These are phyloP conservation scores for Xylota segnis DNA, from an alignment of 2,888 invertebrate genomes.

Conservation along the genomic window DNA sequence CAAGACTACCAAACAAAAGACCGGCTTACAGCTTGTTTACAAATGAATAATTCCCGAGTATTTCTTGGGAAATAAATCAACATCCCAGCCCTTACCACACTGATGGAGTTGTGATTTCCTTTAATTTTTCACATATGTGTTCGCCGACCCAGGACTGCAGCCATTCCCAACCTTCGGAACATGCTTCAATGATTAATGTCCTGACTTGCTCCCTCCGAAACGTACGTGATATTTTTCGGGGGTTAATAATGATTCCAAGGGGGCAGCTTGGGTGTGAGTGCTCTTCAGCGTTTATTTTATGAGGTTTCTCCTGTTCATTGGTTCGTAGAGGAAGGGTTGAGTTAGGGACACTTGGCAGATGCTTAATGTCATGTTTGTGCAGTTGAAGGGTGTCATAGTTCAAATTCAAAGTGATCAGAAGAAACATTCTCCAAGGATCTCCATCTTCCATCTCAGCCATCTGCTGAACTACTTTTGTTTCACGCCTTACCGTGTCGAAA, in stretches of 20 bases:
- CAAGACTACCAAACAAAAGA: slow-evolving; percentile 4
- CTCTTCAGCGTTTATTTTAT: not conserved
- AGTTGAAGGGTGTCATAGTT: too few relatives aligned
- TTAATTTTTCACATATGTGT: slow-evolving; percentile 17
- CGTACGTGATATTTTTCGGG: slow-evolving; percentile 24
- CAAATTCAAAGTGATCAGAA: too few relatives aligned
- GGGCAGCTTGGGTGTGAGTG: not conserved
- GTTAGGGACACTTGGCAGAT: too few relatives aligned
- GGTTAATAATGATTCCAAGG: slow-evolving; percentile 8
- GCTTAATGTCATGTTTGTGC: too few relatives aligned
- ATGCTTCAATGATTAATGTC: slow-evolving; percentile 40
- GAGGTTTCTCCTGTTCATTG: too few relatives aligned
- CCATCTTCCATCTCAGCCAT: too few relatives aligned
- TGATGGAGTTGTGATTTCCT: slow-evolving; percentile 31
- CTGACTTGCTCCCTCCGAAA: not conserved
- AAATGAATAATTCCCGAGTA: slow-evolving; percentile 29
- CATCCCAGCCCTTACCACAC: slow-evolving; percentile 20
- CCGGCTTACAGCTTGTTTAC: not conserved
- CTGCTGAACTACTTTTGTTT: not conserved
- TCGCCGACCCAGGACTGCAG: slow-evolving; percentile 3
- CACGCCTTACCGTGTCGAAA: not conserved
- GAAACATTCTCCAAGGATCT: too few relatives aligned
- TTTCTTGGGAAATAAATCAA: slow-evolving; percentile 29
- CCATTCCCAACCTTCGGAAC: not conserved
- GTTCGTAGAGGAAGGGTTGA: too few relatives aligned